Evolutionary conservation across 2,888 invertebrate species (phyloP).

Genomic region (Agonopterix heracliana): DNA sequence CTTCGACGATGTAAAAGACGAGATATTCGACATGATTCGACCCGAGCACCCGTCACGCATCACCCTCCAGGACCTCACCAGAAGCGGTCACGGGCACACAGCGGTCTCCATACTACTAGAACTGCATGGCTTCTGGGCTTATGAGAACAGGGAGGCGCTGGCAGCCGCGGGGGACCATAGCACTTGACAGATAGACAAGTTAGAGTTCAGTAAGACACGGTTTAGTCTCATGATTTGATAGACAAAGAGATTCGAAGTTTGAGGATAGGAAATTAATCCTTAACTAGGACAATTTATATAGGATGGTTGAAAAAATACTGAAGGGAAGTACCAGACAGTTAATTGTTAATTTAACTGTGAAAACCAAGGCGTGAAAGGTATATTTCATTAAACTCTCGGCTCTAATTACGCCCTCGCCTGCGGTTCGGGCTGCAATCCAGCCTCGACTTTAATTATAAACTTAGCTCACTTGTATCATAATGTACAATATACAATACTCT

Average conservation of each 20-base stretch:
- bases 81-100: conserved; percentile 94
- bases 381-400: too few species aligned
- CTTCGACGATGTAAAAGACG: conserved; percentile 97
- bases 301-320: too few species aligned
- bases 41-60: conserved; percentile 89
- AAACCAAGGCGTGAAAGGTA: too few species aligned
- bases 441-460: too few species aligned
- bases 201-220: background rate
- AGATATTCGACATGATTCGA: conserved; percentile 98
- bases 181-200: conserved; percentile 20
- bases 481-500: too few species aligned
- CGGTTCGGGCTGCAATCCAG: too few species aligned
- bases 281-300: too few species aligned
- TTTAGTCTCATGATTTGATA: background rate
- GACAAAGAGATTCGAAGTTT: background rate
- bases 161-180: conserved; percentile 82
- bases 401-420: too few species aligned
- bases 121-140: conserved; percentile 97
- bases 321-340: too few species aligned
- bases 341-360: background rate
- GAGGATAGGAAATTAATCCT: too few species aligned
- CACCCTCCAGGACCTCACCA: conserved; percentile 89
- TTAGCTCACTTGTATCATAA: too few species aligned
- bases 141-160: conserved; percentile 93
- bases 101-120: conserved; percentile 96